A percentile compares a stretch with the other conserved stretches of the same genome.
Evolutionary conservation across 2,888 invertebrate species (phyloP).

Genomic region (Nomada fabriciana): DNA sequence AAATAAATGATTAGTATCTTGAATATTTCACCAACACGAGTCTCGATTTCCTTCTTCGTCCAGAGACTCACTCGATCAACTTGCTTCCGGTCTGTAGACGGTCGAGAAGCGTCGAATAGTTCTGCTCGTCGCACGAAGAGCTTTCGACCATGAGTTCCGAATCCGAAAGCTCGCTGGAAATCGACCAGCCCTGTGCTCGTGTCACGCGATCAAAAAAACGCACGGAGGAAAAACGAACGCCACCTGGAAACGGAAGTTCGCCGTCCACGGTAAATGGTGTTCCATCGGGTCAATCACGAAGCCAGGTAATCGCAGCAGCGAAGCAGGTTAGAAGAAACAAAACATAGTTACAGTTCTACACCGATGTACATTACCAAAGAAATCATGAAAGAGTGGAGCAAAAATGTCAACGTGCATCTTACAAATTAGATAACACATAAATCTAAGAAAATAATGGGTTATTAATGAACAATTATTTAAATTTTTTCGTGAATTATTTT

Average conservation of each 20-base stretch:
- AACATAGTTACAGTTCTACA: background rate
- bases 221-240: slow-evolving; percentile 1
- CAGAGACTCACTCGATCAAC: background rate
- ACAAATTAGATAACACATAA: too few relatives aligned
- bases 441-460: slow-evolving; percentile 1
- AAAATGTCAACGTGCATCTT: background rate
- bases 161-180: slow-evolving; percentile 25
- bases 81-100: background rate
- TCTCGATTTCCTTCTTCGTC: background rate
- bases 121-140: background rate
- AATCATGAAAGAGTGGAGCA: slow-evolving; percentile 13
- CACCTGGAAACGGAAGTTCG: slow-evolving; percentile 7
- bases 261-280: slow-evolving; percentile 19
- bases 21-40: background rate
- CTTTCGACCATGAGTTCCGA: slow-evolving; percentile 15
- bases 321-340: slow-evolving; percentile 59
- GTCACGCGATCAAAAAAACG: background rate
- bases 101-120: background rate
- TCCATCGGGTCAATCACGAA: slow-evolving; percentile 19
- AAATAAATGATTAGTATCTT: background rate
- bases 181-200: background rate
- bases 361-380: background rate
- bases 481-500: too few relatives aligned
- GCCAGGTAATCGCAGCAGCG: slow-evolving; percentile 30
- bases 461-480: background rate